phyloP scores from a whole-genome alignment of 2,113 vertebrate species.

The Mesembrinibis cayennensis region DNA sequence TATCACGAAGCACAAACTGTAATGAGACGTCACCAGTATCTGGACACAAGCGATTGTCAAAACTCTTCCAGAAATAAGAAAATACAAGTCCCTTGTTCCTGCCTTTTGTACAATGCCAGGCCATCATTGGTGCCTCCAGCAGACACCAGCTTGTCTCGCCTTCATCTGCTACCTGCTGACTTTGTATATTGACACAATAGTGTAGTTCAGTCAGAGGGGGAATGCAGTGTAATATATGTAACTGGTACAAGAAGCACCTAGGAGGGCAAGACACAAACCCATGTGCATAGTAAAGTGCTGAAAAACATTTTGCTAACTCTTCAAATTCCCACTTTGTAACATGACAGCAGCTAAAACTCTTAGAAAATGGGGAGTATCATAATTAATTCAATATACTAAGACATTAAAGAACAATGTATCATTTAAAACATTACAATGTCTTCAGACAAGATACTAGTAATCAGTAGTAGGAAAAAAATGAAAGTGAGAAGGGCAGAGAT shows the following conservation, averaged over 20 bases:
- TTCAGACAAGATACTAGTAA: not conserved
- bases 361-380: not conserved
- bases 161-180: not conserved
- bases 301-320: not conserved
- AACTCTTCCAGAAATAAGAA: not conserved
- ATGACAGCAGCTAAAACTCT: not conserved
- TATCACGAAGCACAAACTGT: not conserved
- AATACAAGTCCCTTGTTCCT: not conserved
- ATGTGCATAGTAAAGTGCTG: accelerated
- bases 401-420: not conserved
- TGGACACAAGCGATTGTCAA: not conserved
- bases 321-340: not conserved
- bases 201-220: not conserved
- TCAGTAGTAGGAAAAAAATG: not conserved
- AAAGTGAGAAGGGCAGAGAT: not conserved
- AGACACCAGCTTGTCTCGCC: not conserved
- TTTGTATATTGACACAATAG: not conserved
- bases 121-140: not conserved
- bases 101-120: accelerated
- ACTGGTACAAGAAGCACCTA: not conserved
- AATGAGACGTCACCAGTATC: not conserved
- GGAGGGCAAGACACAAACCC: not conserved
- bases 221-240: not conserved
- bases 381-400: not conserved
- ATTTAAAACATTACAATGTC: not conserved